phyloP scores from a whole-genome alignment of 2,888 invertebrate species.

The Acanthosoma haemorrhoidale region DNA sequence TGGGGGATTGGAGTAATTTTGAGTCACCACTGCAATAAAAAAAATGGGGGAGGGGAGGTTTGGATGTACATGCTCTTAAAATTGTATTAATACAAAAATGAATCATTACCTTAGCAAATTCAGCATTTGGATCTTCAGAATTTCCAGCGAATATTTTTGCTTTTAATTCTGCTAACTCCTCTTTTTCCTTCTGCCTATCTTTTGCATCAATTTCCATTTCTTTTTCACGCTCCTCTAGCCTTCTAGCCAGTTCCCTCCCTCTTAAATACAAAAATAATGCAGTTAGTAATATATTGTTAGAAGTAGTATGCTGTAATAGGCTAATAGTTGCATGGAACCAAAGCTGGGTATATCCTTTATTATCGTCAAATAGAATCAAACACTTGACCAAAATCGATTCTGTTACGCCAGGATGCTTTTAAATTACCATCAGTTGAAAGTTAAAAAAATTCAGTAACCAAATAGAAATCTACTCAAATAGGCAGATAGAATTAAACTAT shows the following conservation, averaged over 20 bases:
- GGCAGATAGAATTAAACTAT: background rate
- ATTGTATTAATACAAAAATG: no score
- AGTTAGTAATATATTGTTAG: background rate
- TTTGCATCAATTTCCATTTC: conserved; percentile 89
- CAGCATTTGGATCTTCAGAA: conserved; percentile 58
- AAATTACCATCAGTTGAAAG: no score
- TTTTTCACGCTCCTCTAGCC: conserved; percentile 85
- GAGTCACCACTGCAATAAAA: no score
- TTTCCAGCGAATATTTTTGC: conserved; percentile 64
- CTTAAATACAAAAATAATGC: conserved; percentile 45
- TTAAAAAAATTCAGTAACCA: background rate
- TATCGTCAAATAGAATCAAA: background rate
- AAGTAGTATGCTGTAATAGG: no score
- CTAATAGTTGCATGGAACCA: no score
- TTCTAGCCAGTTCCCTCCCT: conserved; percentile 80
- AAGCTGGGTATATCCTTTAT: no score
- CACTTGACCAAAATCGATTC: no score
- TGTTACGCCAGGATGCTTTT: no score
- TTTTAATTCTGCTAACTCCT: conserved; percentile 79
- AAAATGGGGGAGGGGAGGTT: no score
- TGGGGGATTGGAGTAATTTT: no score
- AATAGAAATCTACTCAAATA: background rate
- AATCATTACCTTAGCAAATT: conserved; percentile 58
- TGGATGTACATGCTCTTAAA: no score
- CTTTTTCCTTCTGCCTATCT: conserved; percentile 83